Evolutionary conservation across 2,113 vertebrate species (phyloP).

Genomic region (Synodontis membranacea): DNA sequence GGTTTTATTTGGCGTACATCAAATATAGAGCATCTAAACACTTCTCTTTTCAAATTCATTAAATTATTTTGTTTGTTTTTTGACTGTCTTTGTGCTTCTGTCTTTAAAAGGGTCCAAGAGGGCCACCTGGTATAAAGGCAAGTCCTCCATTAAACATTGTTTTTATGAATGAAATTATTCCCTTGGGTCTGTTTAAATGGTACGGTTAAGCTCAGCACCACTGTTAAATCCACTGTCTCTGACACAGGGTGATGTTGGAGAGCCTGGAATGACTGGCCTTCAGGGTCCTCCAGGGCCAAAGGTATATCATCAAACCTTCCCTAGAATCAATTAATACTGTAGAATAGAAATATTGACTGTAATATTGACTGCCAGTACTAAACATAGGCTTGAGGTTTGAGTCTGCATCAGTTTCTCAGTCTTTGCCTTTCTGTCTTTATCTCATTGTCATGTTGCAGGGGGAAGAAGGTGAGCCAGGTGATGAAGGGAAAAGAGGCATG

Average conservation of each 20-base stretch:
- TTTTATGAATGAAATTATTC: neutral
- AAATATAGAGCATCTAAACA: neutral
- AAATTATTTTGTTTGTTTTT: neutral
- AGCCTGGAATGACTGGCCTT: constrained; percentile 70
- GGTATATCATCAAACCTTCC: constrained; percentile 56
- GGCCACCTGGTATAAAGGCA: constrained; percentile 76
- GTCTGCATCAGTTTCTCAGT: neutral
- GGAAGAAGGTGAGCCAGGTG: constrained; percentile 49
- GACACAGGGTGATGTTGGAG: constrained; percentile 74
- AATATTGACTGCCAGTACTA: neutral
- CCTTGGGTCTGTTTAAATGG: neutral
- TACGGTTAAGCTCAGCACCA: neutral
- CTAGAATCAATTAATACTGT: neutral
- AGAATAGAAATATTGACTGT: neutral
- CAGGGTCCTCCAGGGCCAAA: constrained; percentile 73
- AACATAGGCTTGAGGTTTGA: too few species aligned
- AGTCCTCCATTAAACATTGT: neutral
- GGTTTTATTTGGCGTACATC: neutral
- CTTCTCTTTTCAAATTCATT: neutral
- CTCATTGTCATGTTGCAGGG: constrained; percentile 23
- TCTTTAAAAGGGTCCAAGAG: constrained; percentile 71
- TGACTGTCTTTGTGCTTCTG: neutral
- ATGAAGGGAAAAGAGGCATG: constrained; percentile 45
- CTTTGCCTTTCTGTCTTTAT: neutral
- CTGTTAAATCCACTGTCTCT: constrained; percentile 19